These are phyloP conservation scores for Tonatia bakeri DNA, from an alignment of 2,113 vertebrate genomes.

Conservation along the genomic window DNA sequence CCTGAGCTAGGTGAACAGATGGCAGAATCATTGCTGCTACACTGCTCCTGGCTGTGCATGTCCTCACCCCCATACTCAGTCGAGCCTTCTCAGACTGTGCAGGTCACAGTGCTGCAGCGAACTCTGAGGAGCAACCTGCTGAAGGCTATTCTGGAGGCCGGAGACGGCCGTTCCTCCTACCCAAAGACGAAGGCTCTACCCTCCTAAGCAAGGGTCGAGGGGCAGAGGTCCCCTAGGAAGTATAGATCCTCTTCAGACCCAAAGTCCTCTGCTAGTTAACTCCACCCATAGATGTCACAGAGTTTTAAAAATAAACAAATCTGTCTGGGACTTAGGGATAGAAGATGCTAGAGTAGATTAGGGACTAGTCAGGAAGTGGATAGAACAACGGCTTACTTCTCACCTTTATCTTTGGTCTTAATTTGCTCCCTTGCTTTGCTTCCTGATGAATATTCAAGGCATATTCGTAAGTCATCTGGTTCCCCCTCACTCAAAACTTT, in stretches of 20 bases:
- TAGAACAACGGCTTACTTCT: background rate
- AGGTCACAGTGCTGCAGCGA: background rate
- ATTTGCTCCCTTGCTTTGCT: background rate
- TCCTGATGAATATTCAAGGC: background rate
- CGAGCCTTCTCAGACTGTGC: background rate
- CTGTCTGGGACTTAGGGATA: background rate
- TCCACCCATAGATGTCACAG: background rate
- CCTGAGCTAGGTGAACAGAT: conserved; percentile 32
- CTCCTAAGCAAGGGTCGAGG: background rate
- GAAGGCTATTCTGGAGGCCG: background rate
- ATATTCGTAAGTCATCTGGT: background rate
- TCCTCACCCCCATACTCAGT: background rate
- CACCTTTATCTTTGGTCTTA: background rate
- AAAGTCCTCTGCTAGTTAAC: background rate
- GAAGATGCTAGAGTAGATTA: background rate
- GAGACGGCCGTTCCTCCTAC: rapidly evolving
- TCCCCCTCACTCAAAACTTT: background rate
- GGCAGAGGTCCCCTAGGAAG: background rate
- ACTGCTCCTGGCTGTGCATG: background rate
- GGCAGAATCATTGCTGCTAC: background rate
- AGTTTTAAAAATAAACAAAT: background rate
- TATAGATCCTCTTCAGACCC: background rate
- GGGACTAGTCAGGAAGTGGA: background rate
- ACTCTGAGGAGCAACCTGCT: background rate
- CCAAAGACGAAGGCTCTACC: rapidly evolving